Evolutionary conservation across 1,140 invertebrate genomes (phyloP).

Genomic region (Leptinotarsa texana): DNA sequence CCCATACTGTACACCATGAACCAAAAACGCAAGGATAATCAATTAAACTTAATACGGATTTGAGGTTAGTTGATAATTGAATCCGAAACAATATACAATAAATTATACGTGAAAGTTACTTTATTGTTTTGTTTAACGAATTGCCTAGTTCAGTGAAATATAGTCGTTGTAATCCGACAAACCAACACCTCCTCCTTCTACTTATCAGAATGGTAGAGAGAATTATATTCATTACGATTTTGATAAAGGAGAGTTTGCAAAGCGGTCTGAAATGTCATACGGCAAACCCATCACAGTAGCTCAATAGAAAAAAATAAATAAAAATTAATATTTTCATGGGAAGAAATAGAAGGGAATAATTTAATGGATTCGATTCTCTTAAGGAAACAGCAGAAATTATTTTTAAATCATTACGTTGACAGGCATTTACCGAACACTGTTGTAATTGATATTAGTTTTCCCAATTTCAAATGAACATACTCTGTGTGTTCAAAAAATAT

Average conservation of each 20-base stretch:
- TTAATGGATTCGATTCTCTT: too few relatives aligned
- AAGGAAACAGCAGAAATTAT: too few relatives aligned
- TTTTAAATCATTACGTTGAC: too few relatives aligned
- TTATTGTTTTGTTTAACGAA: conserved; percentile 31
- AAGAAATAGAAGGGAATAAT: too few relatives aligned
- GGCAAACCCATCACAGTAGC: not conserved
- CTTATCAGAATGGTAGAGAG: conserved; percentile 15
- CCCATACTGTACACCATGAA: not conserved
- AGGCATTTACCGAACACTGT: too few relatives aligned
- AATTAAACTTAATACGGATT: conserved; percentile 36
- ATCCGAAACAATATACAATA: conserved; percentile 26
- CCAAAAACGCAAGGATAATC: conserved; percentile 8
- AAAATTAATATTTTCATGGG: too few relatives aligned
- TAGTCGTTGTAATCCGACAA: conserved; percentile 27
- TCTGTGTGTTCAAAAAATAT: too few relatives aligned
- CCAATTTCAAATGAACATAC: too few relatives aligned
- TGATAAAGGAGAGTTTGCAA: not conserved
- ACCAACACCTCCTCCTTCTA: conserved; percentile 25
- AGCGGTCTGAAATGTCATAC: not conserved
- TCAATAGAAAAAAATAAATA: too few relatives aligned
- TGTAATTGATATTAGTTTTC: too few relatives aligned
- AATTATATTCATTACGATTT: not conserved
- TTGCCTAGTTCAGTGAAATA: conserved; percentile 26
- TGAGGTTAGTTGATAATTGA: conserved; percentile 21
- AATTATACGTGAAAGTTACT: conserved; percentile 30